Percentiles rank a stretch among this genome's conserved stretches.
Conservation (phyloP, 2,113 vertebrate genomes). For the Dryoscopus gambensis region DNA sequence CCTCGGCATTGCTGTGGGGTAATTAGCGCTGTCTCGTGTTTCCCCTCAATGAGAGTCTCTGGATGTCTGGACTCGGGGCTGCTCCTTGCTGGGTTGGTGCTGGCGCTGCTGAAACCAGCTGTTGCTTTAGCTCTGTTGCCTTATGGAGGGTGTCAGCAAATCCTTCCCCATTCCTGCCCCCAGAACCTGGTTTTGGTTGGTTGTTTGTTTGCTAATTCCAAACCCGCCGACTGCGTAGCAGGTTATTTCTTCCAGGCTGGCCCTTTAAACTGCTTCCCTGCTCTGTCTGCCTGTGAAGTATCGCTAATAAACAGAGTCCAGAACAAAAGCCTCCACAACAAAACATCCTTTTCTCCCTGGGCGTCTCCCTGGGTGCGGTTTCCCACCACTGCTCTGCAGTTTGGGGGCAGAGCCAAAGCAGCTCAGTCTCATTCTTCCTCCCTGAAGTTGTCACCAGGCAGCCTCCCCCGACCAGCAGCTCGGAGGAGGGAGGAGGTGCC, state of each 20-base stretch:
- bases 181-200: background rate
- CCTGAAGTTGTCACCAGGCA: background rate
- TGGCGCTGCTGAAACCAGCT: background rate
- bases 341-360: conserved; percentile 37
- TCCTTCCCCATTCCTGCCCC: background rate
- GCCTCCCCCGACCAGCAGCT: background rate
- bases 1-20: background rate
- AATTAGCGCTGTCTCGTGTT: background rate
- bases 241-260: background rate
- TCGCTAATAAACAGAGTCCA: background rate
- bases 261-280: conserved; percentile 27
- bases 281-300: background rate
- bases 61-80: background rate
- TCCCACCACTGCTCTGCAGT: background rate
- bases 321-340: conserved; percentile 35
- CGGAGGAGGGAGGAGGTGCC: background rate
- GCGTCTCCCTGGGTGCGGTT: conserved; percentile 38
- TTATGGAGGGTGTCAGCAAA: background rate
- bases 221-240: background rate
- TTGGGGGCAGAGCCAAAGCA: background rate
- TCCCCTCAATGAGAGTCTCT: background rate
- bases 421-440: background rate
- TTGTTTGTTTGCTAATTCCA: background rate
- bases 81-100: background rate
- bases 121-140: background rate